These are phyloP conservation scores for Hydractinia symbiolongicarpus DNA, from an alignment of 30 jellyfish, hydroid and myxozoan genomes.

Conservation along the genomic window DNA sequence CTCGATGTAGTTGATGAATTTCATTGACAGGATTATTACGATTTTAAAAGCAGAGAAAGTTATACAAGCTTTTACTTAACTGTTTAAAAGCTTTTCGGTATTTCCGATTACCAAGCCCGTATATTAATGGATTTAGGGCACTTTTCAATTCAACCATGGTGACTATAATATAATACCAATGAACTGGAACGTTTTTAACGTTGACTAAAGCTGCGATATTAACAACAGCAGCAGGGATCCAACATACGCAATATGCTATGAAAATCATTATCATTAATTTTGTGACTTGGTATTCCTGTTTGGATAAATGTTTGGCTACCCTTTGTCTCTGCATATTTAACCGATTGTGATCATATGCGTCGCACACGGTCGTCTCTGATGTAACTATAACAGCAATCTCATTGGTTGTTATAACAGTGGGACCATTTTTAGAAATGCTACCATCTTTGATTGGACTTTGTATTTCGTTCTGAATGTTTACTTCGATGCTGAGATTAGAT, in stretches of 20 bases:
- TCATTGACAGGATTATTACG: too few relatives aligned
- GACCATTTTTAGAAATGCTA: background rate
- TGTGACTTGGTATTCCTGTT: conserved; percentile 66
- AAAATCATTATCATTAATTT: conserved; percentile 70
- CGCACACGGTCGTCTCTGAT: background rate
- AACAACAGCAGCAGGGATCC: conserved; percentile 79
- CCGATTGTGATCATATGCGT: conserved; percentile 11
- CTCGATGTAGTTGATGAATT: too few relatives aligned
- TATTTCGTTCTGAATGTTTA: background rate
- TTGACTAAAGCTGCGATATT: conserved; percentile 42
- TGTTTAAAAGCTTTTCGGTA: conserved; percentile 46
- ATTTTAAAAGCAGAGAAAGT: too few relatives aligned
- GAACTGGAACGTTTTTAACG: conserved; percentile 33
- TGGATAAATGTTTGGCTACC: conserved; percentile 31
- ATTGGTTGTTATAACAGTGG: background rate
- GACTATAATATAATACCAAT: conserved; percentile 22
- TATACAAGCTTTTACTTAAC: background rate
- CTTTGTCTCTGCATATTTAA: conserved; percentile 9
- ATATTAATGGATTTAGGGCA: conserved; percentile 70
- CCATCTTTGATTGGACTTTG: background rate
- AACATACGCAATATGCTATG: conserved; percentile 58
- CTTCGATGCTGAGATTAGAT: background rate
- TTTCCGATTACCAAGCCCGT: conserved; percentile 75
- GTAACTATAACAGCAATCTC: background rate
- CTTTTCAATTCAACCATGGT: conserved; percentile 78